A percentile compares a stretch with the other conserved stretches of the same genome.
phyloP scores from a whole-genome alignment of 1,140 invertebrate genomes.

The Cydia amplana region DNA sequence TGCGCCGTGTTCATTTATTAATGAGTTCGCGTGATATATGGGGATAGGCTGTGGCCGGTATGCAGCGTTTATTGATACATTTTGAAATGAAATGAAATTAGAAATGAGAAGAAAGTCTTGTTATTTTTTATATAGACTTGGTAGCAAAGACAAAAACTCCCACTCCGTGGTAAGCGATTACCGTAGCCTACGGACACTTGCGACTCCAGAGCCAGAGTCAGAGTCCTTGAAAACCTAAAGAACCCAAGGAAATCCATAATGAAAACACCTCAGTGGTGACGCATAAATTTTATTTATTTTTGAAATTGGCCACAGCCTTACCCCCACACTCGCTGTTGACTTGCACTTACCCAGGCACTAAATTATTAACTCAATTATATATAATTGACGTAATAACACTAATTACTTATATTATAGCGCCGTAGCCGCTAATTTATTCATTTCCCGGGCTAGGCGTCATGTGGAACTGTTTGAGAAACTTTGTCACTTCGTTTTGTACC shows the following conservation, averaged over 20 bases:
- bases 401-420: slow-evolving; percentile 20
- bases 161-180: too few species aligned
- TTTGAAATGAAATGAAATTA: not conserved
- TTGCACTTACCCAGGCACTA: not conserved
- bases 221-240: too few species aligned
- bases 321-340: not conserved
- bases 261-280: too few species aligned
- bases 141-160: too few species aligned
- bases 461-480: slow-evolving; percentile 12
- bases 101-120: too few species aligned
- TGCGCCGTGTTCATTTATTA: slow-evolving; percentile 5
- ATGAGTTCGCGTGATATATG: slow-evolving; percentile 18
- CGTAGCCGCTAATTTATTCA: slow-evolving; percentile 18
- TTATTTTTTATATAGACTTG: too few species aligned
- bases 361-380: slow-evolving; percentile 32
- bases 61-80: not conserved
- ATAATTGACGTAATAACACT: slow-evolving; percentile 23
- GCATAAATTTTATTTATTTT: too few species aligned
- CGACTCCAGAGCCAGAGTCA: too few species aligned
- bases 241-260: too few species aligned
- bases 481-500: slow-evolving; percentile 8
- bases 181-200: too few species aligned
- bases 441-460: not conserved
- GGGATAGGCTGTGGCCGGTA: not conserved
- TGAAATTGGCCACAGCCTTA: not conserved